A percentile compares a stretch with the other conserved stretches of the same genome.
These are phyloP conservation scores for Nautilus pompilius DNA, from an alignment of 1,140 invertebrate species.

Conservation along the genomic window DNA sequence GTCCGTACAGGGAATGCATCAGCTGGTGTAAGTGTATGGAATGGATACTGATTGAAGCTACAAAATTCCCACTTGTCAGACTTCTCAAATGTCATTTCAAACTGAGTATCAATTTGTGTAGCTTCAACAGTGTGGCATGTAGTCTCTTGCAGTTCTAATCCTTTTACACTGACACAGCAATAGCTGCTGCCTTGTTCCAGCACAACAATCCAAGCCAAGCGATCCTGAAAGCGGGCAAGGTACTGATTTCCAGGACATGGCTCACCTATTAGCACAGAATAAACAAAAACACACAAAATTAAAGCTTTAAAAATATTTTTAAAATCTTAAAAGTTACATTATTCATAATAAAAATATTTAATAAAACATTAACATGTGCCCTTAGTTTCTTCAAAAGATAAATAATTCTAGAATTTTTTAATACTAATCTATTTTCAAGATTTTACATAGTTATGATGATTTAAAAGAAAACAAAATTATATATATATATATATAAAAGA, in stretches of 20 bases:
- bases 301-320: not conserved
- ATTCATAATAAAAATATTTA: not conserved
- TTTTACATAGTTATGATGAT: no score
- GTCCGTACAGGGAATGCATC: slow-evolving; percentile 44
- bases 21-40: slow-evolving; percentile 48
- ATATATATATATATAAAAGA: no score
- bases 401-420: no score
- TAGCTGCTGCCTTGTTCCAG: slow-evolving; percentile 55
- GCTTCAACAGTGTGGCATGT: slow-evolving; percentile 61
- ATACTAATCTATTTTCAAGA: no score
- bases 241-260: slow-evolving; percentile 55
- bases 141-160: slow-evolving; percentile 60
- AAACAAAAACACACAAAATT: not conserved
- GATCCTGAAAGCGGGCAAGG: slow-evolving; percentile 57
- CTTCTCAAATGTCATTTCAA: slow-evolving; percentile 53
- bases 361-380: not conserved
- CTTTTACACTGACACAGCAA: slow-evolving; percentile 54
- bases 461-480: no score
- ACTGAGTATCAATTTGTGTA: slow-evolving; percentile 57
- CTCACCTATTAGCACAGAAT: slow-evolving; percentile 40
- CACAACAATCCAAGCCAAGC: slow-evolving; percentile 56
- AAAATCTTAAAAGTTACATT: not conserved
- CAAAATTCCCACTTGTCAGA: slow-evolving; percentile 8
- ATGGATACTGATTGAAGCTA: slow-evolving; percentile 41
- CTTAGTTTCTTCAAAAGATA: not conserved